A percentile compares a stretch with the other conserved stretches of the same genome.
phyloP scores from a whole-genome alignment of 2,888 invertebrate genomes.

The Petrophora chlorosata region DNA sequence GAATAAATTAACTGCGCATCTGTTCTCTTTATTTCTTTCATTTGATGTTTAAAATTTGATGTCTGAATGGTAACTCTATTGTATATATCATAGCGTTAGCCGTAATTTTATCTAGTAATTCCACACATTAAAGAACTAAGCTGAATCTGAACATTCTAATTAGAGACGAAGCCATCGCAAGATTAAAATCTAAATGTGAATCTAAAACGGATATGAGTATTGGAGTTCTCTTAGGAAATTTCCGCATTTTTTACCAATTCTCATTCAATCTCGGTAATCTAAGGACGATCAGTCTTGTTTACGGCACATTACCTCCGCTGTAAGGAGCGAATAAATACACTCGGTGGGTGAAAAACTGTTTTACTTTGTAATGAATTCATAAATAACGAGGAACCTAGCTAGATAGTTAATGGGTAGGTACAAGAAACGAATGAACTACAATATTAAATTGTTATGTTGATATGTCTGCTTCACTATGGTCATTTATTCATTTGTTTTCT shows the following conservation, averaged over 20 bases:
- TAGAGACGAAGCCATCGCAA: slow-evolving; percentile 20
- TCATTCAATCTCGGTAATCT: slow-evolving; percentile 42
- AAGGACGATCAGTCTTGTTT: slow-evolving; percentile 42
- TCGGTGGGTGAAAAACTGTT: slow-evolving; percentile 24
- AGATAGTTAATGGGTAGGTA: too few species aligned
- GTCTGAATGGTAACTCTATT: not conserved
- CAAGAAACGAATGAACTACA: not conserved
- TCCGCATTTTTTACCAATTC: slow-evolving; percentile 38
- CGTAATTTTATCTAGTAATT: slow-evolving; percentile 12
- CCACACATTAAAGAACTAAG: slow-evolving; percentile 13
- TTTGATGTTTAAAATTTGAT: not conserved
- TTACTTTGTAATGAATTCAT: slow-evolving; percentile 7
- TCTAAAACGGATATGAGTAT: slow-evolving; percentile 37
- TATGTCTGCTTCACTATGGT: too few species aligned
- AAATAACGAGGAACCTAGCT: too few species aligned
- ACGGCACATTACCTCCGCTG: slow-evolving; percentile 40
- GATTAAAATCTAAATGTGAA: slow-evolving; percentile 35
- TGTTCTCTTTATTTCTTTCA: slow-evolving; percentile 8
- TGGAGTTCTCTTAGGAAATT: slow-evolving; percentile 32
- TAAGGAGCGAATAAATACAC: slow-evolving; percentile 24
- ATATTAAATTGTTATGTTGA: not conserved
- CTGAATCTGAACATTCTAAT: slow-evolving; percentile 27
- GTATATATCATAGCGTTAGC: not conserved
- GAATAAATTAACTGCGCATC: slow-evolving; percentile 20
- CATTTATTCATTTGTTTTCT: too few species aligned